Percentiles rank a stretch among this genome's conserved stretches.
phyloP scores from a whole-genome alignment of 1,140 invertebrate species.

The Stegodyphus dumicola region DNA sequence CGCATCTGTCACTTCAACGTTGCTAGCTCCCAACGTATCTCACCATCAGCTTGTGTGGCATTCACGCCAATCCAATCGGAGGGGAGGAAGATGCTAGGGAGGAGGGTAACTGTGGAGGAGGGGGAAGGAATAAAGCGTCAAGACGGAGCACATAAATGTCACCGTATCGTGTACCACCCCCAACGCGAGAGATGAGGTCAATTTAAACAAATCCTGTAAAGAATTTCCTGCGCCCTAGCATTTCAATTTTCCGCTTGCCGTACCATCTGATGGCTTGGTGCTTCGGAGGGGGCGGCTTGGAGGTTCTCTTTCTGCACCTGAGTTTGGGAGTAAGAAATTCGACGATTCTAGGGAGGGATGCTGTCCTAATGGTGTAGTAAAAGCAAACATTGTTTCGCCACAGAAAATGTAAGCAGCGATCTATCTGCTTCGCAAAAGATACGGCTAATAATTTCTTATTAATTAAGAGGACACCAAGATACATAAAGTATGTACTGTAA shows the following conservation, averaged over 20 bases:
- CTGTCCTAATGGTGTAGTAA: background rate
- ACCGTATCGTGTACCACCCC: constrained; percentile 32
- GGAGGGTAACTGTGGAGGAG: background rate
- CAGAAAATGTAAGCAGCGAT: too few species aligned
- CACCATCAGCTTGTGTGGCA: constrained; percentile 27
- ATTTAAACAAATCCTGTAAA: constrained; percentile 52
- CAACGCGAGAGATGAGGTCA: constrained; percentile 40
- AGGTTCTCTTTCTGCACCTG: background rate
- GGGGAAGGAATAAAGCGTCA: constrained; percentile 5
- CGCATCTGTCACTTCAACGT: background rate
- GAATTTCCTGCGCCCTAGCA: constrained; percentile 22
- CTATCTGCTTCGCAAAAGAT: too few species aligned
- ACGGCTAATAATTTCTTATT: too few species aligned
- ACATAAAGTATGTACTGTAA: too few species aligned
- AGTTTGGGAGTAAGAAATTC: background rate
- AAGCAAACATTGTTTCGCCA: background rate
- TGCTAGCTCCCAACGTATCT: background rate
- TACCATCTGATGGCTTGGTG: constrained; percentile 5
- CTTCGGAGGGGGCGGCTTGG: background rate
- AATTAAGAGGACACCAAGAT: too few species aligned
- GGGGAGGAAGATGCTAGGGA: too few species aligned
- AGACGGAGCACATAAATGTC: constrained; percentile 39
- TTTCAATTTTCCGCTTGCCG: constrained; percentile 54
- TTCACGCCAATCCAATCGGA: background rate
- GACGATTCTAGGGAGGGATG: too few species aligned